Evolutionary conservation across 1,140 invertebrate genomes (phyloP), one percentile per base, ranked within the genome.

Genomic region (Campoletis sonorensis): DNA sequence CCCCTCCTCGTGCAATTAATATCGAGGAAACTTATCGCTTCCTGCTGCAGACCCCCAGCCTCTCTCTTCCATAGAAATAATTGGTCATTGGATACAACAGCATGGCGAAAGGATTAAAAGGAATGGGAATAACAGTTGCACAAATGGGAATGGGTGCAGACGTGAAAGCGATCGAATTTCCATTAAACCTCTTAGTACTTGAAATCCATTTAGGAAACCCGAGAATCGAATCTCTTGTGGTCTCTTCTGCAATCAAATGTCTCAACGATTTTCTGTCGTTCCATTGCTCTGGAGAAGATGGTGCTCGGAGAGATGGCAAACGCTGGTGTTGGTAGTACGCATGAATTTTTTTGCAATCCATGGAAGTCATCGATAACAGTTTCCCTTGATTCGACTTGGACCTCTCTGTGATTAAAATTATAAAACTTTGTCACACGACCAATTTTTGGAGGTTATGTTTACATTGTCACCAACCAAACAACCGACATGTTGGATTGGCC

Each of bases 181-280:
- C 72, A 45, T 45, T 45, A 1, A 13, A 45, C 8, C 0, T 13
- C 8, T 45, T 11, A 5, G 5, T 45, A 45, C 8, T 11, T 13
- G 13, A 49, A 54, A 75, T 54, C 13, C 72, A 54, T 75, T 75
- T 54, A 27, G 18, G 30, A 27, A 75, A 75, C 45, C 13, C 45
- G 49, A 54, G 23, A 54, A 75, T n/a, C 67, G 7, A 70, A 18
- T 3, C 26, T 33, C 67, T 64, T 23, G 11, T 72, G 21, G 21
- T 72, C 10, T 49, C 26, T 49, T 49, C 70, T 23, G 8, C 21
- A 21, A 72, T 40, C 70, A 11, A 18, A 16, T 45, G n/a, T 49
- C 70, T 49, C 21, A 23, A 40, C 70, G 61, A 21, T 21, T 49
- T 23, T 72, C 70, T 21, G 26, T 4, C 1, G 37, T 40, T 72